These are phyloP conservation scores for Microcebus ravelobensis DNA, from an alignment of 2,113 vertebrate genomes.

Conservation along the genomic window DNA sequence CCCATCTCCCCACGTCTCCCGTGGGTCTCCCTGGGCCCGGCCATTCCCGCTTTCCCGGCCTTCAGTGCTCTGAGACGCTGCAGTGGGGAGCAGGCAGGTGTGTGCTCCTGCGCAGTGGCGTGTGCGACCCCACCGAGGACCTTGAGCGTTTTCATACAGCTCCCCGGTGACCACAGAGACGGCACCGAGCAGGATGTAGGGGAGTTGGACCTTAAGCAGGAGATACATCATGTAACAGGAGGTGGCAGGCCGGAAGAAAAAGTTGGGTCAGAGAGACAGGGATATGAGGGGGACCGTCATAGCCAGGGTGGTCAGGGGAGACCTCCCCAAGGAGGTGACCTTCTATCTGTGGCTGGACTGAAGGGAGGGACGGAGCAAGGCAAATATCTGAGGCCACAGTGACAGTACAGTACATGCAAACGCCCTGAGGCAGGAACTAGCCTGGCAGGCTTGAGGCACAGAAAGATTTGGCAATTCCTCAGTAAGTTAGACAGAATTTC, in stretches of 20 bases:
- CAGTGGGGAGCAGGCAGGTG: no score
- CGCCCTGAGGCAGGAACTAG: not conserved
- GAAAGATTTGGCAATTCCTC: not conserved
- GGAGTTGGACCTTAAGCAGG: no score
- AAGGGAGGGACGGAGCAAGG: not conserved
- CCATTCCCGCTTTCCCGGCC: not conserved
- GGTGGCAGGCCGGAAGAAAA: not conserved
- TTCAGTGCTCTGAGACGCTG: not conserved
- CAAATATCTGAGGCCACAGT: not conserved
- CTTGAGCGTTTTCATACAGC: not conserved
- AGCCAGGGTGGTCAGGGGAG: not conserved
- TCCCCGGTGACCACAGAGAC: not conserved
- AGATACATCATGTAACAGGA: not conserved
- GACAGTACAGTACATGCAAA: not conserved
- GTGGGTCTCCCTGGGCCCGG: not conserved
- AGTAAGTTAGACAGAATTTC: not conserved
- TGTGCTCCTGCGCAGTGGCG: no score
- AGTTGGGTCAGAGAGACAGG: not conserved
- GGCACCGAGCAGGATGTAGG: not conserved
- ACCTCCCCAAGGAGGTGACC: not conserved
- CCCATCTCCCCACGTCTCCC: no score
- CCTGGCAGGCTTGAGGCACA: not conserved
- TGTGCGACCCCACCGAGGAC: not conserved
- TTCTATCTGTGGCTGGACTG: not conserved
- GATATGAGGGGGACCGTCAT: rapidly evolving